Evolutionary conservation across 92 coral and sea anemone species (phyloP), one percentile per base, ranked within the genome.

Genomic region (Zoanthus gigantus): DNA sequence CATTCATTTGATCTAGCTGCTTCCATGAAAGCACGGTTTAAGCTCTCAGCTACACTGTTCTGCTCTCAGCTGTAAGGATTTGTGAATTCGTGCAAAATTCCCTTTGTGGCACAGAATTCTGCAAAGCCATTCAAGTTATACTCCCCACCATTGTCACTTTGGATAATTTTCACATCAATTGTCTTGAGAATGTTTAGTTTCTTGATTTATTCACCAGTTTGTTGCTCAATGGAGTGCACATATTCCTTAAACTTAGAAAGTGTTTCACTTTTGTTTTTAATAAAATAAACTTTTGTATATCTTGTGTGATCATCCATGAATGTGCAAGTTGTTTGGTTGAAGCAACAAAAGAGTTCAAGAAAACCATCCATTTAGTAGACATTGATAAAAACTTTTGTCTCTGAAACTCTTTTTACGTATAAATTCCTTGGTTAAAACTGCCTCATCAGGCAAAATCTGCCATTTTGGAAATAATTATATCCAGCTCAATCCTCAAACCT

Each of bases 281-380:
- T 71, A 68, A 91, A 93, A 48, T 93, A 89, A 71, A 73, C 92
- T 50, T 91, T 93, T 15, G 90, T 57, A 52, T 86, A 84, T 71
- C 90, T 92, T 76, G 90, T 71, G 84, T 81, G 78, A 86, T 93
- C 96, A 88, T 85, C 96, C n/a, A 87, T 88, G 69, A 93, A 93
- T 76, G 94, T 93, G 23, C 23, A 23, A 23, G 23, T 23, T 23
- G 23, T 23, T 23, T 23, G 23, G 23, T 23, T 23, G 23, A 23
- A 23, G 23, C 23, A 23, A 23, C 23, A 23, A 23, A 23, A 23
- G 23, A 23, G 23, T 23, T 23, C 23, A 23, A 23, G 23, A 23
- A 23, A 23, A 23, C 23, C 23, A 23, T 23, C 23, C 23, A 23
- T 23, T 23, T 23, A 23, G 23, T 23, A 23, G 23, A 23, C 23